Evolutionary conservation across 2,888 invertebrate species (phyloP).

Genomic region (Phrixothrix hirtus): DNA sequence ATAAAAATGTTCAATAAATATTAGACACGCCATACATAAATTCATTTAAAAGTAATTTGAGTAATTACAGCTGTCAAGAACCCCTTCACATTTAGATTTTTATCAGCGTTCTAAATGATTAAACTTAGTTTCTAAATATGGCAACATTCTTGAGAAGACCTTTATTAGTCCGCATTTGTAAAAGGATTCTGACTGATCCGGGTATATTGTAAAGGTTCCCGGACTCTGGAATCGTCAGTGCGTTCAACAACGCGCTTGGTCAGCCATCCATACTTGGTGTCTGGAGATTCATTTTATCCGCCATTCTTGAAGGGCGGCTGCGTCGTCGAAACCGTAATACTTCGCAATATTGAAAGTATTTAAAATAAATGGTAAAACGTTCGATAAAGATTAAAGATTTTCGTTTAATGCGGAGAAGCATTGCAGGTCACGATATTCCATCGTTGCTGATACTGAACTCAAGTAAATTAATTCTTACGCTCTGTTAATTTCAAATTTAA

Average conservation of each 20-base stretch:
- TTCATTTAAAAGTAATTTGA: too few species aligned
- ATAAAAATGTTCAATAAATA: too few species aligned
- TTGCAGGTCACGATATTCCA: too few species aligned
- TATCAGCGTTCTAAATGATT: too few species aligned
- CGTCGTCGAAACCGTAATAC: constrained; percentile 19
- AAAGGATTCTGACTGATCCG: constrained; percentile 11
- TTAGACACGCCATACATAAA: too few species aligned
- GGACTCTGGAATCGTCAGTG: constrained; percentile 29
- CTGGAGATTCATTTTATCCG: constrained; percentile 26
- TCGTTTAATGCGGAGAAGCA: too few species aligned
- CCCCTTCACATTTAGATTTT: too few species aligned
- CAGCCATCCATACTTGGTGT: constrained; percentile 28
- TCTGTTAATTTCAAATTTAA: constrained; percentile 14
- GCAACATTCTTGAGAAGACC: background rate
- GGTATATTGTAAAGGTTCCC: constrained; percentile 11
- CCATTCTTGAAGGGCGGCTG: constrained; percentile 19
- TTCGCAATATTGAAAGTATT: background rate
- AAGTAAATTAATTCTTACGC: constrained; percentile 16
- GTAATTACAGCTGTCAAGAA: too few species aligned
- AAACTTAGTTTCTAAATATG: too few species aligned
- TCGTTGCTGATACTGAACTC: constrained; percentile 1
- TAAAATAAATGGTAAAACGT: background rate
- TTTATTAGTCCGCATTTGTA: constrained; percentile 3
- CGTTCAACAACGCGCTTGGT: constrained; percentile 29
- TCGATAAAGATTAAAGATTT: too few species aligned